Evolutionary conservation across 64 coral and sea anemone genomes (phyloP).

Genomic region (Acropora tenuis): DNA sequence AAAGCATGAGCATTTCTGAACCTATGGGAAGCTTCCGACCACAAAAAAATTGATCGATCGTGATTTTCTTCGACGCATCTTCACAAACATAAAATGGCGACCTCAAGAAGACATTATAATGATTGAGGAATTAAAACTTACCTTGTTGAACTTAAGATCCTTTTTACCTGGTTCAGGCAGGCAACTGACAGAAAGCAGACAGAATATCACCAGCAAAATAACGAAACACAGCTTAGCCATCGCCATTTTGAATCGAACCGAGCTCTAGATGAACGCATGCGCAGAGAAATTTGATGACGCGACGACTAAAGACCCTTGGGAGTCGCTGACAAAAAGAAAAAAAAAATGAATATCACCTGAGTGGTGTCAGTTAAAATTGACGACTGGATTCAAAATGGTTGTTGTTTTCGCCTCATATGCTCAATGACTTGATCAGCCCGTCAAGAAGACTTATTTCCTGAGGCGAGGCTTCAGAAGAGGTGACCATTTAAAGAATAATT

Average conservation of each 20-base stretch:
- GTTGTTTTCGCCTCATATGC: too few relatives aligned
- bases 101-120: background rate
- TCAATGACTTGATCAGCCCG: too few relatives aligned
- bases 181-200: constrained; percentile 9
- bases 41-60: too few relatives aligned
- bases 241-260: constrained; percentile 66
- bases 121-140: background rate
- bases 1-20: too few relatives aligned
- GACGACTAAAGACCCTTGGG: background rate
- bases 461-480: too few relatives aligned
- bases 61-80: too few relatives aligned
- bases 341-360: background rate
- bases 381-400: too few relatives aligned
- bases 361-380: too few relatives aligned
- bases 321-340: background rate
- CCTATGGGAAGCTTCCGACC: too few relatives aligned
- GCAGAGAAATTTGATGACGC: constrained; percentile 1
- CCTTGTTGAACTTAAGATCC: constrained; percentile 23
- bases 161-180: constrained; percentile 59
- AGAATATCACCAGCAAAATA: constrained; percentile 21
- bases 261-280: background rate
- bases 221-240: constrained; percentile 8
- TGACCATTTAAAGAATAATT: too few relatives aligned
- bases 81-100: too few relatives aligned
- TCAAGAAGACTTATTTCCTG: too few relatives aligned